Conservation (phyloP, 2,113 vertebrate species). For the Ondatra zibethicus region DNA sequence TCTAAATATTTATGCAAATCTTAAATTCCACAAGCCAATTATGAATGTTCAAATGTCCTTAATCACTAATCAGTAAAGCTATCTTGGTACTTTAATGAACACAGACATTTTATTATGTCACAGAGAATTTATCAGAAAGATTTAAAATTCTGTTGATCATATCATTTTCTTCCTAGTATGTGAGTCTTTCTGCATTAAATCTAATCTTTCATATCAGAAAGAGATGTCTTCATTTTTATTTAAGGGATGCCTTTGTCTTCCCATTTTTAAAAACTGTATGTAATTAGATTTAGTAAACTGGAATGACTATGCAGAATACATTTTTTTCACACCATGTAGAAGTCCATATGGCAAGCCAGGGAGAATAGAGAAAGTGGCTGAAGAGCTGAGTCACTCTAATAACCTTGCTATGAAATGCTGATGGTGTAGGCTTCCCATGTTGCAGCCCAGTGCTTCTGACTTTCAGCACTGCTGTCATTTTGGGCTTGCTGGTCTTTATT, state of each 20-base stretch:
- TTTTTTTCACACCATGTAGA: constrained; percentile 79
- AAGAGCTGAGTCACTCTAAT: not conserved
- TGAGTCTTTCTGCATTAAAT: constrained; percentile 54
- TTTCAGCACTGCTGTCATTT: not conserved
- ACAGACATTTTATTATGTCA: not conserved
- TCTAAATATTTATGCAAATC: not conserved
- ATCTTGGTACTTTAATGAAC: not conserved
- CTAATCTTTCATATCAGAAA: constrained; percentile 78
- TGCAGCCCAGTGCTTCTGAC: not conserved
- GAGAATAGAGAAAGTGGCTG: not conserved
- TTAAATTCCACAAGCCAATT: not conserved
- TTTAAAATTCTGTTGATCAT: constrained; percentile 7
- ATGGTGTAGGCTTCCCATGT: not conserved
- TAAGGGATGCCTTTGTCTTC: constrained; percentile 76
- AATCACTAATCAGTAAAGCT: not conserved
- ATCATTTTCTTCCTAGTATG: constrained; percentile 41
- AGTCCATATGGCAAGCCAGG: constrained; percentile 79
- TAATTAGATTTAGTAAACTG: constrained; percentile 82
- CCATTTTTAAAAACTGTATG: constrained; percentile 80
- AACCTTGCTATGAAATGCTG: not conserved
- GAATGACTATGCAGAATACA: constrained; percentile 81
- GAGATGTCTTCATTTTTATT: constrained; percentile 81
- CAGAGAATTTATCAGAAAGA: not conserved
- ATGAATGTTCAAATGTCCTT: not conserved
- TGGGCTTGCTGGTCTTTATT: not conserved